These are phyloP conservation scores for Perodicticus potto DNA, from an alignment of 2,797 vertebrate species.

Conservation along the genomic window DNA sequence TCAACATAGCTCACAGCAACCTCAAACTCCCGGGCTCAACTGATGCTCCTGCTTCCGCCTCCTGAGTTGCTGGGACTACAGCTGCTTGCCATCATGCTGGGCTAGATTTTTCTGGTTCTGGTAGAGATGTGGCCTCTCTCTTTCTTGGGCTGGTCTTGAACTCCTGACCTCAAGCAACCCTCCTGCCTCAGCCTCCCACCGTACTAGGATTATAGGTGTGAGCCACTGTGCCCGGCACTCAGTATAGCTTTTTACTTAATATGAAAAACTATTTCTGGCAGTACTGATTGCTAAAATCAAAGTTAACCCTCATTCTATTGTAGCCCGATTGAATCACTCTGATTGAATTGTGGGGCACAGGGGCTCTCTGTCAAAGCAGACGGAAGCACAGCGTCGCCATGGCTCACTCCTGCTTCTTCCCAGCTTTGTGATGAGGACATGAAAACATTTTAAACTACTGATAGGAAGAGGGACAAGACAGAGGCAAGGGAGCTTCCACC, in stretches of 20 bases:
- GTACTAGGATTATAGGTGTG: too few species aligned
- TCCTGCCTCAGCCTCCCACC: background rate
- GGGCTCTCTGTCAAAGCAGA: background rate
- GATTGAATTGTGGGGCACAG: background rate
- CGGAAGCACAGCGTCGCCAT: background rate
- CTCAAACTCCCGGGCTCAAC: background rate
- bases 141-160: background rate
- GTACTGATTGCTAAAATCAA: constrained; percentile 15
- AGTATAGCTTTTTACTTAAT: background rate
- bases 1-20: background rate
- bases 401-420: background rate
- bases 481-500: background rate
- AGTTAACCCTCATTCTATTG: background rate
- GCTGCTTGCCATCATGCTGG: rapidly evolving
- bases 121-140: background rate
- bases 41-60: background rate
- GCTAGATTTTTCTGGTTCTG: background rate
- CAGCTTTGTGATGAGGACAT: background rate
- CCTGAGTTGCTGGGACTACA: background rate
- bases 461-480: background rate
- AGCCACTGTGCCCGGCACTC: background rate
- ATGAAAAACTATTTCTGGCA: background rate
- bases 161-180: background rate
- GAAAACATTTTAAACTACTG: constrained; percentile 9
- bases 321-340: background rate